A percentile compares a stretch with the other conserved stretches of the same genome.
These are phyloP conservation scores for Amblyopsis hoosieri DNA, from an alignment of 2,797 vertebrate genomes.

Conservation along the genomic window DNA sequence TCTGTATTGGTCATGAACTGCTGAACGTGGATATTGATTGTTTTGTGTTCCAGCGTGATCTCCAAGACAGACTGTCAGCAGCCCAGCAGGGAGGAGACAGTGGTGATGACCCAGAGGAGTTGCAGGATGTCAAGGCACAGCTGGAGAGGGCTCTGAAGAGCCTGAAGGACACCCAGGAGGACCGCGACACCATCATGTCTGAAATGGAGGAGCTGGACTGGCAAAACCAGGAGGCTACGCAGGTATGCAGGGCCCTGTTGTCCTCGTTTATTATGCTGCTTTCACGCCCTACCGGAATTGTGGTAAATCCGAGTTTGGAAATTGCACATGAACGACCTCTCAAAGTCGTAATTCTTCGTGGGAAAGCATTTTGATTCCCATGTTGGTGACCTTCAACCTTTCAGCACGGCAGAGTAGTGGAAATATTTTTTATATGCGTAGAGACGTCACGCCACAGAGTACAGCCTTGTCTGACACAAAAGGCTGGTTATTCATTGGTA, in stretches of 20 bases:
- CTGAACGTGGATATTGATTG: conserved; percentile 1
- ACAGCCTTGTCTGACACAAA: too few relatives aligned
- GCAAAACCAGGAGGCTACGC: conserved; percentile 94
- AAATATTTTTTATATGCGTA: too few relatives aligned
- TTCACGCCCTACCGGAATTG: too few relatives aligned
- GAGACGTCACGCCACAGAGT: too few relatives aligned
- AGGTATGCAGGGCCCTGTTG: conserved; percentile 73
- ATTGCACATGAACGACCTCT: too few relatives aligned
- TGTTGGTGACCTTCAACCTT: too few relatives aligned
- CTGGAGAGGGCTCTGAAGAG: conserved; percentile 80
- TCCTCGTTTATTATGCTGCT: neutral
- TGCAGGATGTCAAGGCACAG: conserved; percentile 78
- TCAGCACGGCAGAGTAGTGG: too few relatives aligned
- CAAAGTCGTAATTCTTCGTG: too few relatives aligned
- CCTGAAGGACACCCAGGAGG: conserved; percentile 78
- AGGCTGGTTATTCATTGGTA: too few relatives aligned
- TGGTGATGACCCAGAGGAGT: conserved; percentile 44
- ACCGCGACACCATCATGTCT: conserved; percentile 82
- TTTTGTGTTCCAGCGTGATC: conserved; percentile 63
- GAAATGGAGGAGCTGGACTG: conserved; percentile 93
- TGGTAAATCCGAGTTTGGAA: too few relatives aligned
- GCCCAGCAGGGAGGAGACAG: conserved; percentile 53
- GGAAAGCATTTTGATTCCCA: too few relatives aligned
- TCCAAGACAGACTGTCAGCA: conserved; percentile 69
- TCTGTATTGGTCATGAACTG: too few relatives aligned